Evolutionary conservation across 64 coral and sea anemone species (phyloP), one percentile per base, ranked within the genome.

Genomic region (Dendrophyllia cribrosa): DNA sequence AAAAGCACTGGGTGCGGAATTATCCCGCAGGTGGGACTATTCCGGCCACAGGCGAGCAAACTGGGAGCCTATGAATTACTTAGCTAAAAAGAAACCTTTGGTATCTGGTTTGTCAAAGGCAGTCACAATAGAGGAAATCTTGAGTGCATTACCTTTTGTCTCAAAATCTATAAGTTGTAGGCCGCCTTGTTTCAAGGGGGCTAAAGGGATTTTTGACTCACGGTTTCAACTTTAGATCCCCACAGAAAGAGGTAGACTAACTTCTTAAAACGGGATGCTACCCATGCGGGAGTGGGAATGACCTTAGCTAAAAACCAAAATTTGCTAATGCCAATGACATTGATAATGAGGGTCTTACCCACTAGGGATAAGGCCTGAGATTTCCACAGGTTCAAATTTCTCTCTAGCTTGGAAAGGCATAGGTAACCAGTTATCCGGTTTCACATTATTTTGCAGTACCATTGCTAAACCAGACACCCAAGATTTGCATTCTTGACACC

Each of bases 111-210:
- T 53, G 51, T 53, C 51, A 53, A 53, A 5, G 51, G 51, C 9
- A 53, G 4, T 53, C 51, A 53, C 51, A 5, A 53, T 4, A 53
- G 51, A 4, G 4, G 51, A 53, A 9, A 53, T 9, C 51, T 53
- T 53, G 9, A 53, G 51, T 4, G 51, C 51, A 5, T 4, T 53
- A 9, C 58, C 7, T 20, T 74, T 89, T 25, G 26, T 0, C 2
- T 20, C 6, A n/a, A 89, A 23, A 10, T 89, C 51, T 5, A 70
- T n/a, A 1, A 87, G n/a, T n/a, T 74, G 59, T 2, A 89, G 61
- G 15, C 75, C 88, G 1, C 88, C 88, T 51, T 79, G 26, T 3
- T 48, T 5, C 4, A 10, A 2, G 0, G 73, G 56, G 9, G 43
- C 17, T 3, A 55, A 62, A 74, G 60, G 2, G 72, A 77, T 4